Base-by-base conservation (phyloP, 2,113 vertebrate genomes). In the Prunella fulvescens region DNA sequence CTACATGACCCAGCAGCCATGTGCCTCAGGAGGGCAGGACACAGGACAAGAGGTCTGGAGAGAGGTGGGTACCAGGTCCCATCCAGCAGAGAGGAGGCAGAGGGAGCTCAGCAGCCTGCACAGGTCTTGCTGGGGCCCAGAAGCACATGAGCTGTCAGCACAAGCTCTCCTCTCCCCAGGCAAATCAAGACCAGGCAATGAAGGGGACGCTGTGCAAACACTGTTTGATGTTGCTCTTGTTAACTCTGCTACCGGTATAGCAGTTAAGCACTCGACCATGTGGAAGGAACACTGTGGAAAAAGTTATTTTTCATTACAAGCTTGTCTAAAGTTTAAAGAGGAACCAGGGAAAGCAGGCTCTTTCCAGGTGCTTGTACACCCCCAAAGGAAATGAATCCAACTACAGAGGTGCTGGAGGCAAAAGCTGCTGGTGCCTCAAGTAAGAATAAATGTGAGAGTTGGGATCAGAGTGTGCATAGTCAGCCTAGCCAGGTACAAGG, bases 1-100 rank as follows among this genome's bases (percentile, higher is more conserved):
- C 54, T 42, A 17, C 0, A 0, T 15, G 10, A 69, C 19, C 24
- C 57, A 79, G 61, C 60, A 70, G 35, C 17, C 1, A 3, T 1
- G 1, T 22, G 35, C 25, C 51, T 69, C 39, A 58, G 44, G 57
- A 85, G 24, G 17, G 47, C 12, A 76, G 42, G 44, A 82, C 45
- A 24, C 1, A 2, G 62, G 31, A 67, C 0, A 3, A 82, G 39
- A 42, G 16, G 18, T 64, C 61, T 70, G 60, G 31, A 51, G 31
- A 80, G 45, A 61, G 12, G 17, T 12, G 28, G 8, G 19, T 31
- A 57, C 44, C 65, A 71, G 16, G 47, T 53, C 15, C 12, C 5
- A 9, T 44, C 10, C 56, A 33, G 23, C 14, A 71, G 2, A 7
- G 67, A 79, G 51, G 10, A 71, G 9, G 26, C 2, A 4, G 29